Evolutionary conservation across 2,888 invertebrate species (phyloP), one percentile per base, ranked within the genome.

Genomic region (Venusia cambrica): DNA sequence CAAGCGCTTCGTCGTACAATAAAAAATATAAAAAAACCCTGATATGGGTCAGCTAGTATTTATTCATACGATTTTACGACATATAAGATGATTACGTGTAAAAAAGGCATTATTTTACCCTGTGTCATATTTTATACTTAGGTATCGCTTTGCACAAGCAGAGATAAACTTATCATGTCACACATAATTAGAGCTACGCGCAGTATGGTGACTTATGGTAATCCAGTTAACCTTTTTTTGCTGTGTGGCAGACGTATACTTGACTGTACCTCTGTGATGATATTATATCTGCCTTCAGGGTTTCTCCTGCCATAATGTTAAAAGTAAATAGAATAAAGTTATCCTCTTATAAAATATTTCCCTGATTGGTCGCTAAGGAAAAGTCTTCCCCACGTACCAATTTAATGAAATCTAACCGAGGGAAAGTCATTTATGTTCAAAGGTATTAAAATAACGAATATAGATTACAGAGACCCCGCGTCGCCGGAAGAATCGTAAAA

Each of bases 191-290:
- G 48, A 47, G 20, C 34, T n/a, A n/a, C n/a, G n/a, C 49, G 42
- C 42, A 42, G 45, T 47, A 44, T 41, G 55, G 54, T 55, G 56
- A 54, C 54, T 48, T 50, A 51, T 51, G 51, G 35, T 48, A 51
- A 51, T 51, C 48, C 31, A 31, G 33, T 36, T 27, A 39, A 29
- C 37, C 45, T 38, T 47, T 39, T 37, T 37, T 43, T n/a, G n/a
- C 37, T 37, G 45, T 32, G 38, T 28, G 28, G 45, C 33, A 43
- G 38, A 37, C 38, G 21, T 42, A 56, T 46, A 62, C 60, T 43
- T 62, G 60, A 61, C 59, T 54, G 51, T 44, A 35, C 48, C 49
- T 44, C 36, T 35, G 46, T 50, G 37, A 54, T n/a, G n/a, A n/a
- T n/a, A n/a, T n/a, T n/a, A n/a, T 57, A 60, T 59, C 51, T 53